phyloP scores from a whole-genome alignment of 2,888 invertebrate species.

The Galerucella nymphaeae region DNA sequence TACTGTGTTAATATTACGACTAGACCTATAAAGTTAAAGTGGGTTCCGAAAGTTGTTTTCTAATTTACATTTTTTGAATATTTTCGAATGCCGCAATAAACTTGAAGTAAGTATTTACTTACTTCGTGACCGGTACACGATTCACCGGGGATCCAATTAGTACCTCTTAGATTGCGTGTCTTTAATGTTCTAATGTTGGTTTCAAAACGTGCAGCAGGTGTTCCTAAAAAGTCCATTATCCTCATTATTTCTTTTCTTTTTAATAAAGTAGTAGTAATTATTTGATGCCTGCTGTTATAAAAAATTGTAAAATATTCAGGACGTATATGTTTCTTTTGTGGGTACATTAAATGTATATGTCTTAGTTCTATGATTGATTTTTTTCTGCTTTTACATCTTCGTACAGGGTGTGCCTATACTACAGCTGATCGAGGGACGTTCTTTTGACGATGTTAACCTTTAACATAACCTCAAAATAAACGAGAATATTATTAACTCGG shows the following conservation, averaged over 20 bases:
- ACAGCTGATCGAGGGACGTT: too few species aligned
- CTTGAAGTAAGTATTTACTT: background rate
- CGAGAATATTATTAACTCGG: background rate
- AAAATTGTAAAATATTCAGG: background rate
- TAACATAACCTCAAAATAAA: background rate
- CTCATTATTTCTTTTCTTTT: background rate
- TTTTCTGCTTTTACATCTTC: too few species aligned
- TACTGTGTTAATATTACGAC: too few species aligned
- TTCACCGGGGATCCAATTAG: slow-evolving; percentile 13
- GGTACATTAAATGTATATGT: background rate
- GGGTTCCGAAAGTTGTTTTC: background rate
- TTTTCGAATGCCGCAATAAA: background rate
- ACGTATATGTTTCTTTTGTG: background rate
- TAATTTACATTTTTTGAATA: background rate
- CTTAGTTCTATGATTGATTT: background rate
- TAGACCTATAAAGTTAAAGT: too few species aligned
- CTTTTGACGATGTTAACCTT: too few species aligned
- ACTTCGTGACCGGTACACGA: slow-evolving; percentile 10
- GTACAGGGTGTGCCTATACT: too few species aligned
- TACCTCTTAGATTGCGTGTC: slow-evolving; percentile 9
- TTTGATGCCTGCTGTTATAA: background rate
- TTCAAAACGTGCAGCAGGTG: slow-evolving; percentile 11
- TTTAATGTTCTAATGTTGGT: slow-evolving; percentile 9
- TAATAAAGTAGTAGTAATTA: slow-evolving; percentile 4
- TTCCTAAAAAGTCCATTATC: background rate